Evolutionary conservation across 64 coral and sea anemone species (phyloP), one percentile per base, ranked within the genome.

Genomic region (Montipora capricornis): DNA sequence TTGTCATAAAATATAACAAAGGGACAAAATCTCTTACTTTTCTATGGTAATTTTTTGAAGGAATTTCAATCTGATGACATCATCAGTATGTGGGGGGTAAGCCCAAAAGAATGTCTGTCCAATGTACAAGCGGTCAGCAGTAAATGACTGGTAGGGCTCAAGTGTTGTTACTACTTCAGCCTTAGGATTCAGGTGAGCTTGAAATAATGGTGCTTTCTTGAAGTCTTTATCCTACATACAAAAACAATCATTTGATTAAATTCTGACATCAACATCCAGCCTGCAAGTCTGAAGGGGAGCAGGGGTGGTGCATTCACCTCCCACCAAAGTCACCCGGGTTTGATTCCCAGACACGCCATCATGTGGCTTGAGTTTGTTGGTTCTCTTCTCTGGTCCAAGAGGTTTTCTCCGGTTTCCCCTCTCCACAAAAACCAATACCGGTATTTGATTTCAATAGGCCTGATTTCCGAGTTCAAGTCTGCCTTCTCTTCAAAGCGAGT

Each of bases 41-140:
- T 96, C 75, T 51, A 99, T 80, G 2, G 51, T 46, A 13, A 96
- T 92, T 60, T 87, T 87, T 19, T 88, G 80, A 6, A 84, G 71
- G 73, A 99, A 99, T 58, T 79, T 74, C 19, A 99, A 84, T 49
- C 97, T 89, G 55, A 99, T 96, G 26, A 99, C 97, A 87, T 99
- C 97, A 59, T 93, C 92, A 80, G 89, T 69, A 20, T 96, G 95
- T 13, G 97, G 97, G 16, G 97, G 95, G 51, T 94, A 96, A 47
- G 95, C 93, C 97, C 97, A 99, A 58, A 99, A 96, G 84, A 99
- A 99, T 26, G 94, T 99, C 95, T 99, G 97, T 24, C 97, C 97
- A n/a, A 80, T 99, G 64, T 99, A 99, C 17, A 95, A 89, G 49
- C 97, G 87, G 26, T 99, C 95, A 5, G 94, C 81, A 5, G 89